Conservation (phyloP, 2,797 vertebrate species). For the Orientallactaga sibirica region DNA sequence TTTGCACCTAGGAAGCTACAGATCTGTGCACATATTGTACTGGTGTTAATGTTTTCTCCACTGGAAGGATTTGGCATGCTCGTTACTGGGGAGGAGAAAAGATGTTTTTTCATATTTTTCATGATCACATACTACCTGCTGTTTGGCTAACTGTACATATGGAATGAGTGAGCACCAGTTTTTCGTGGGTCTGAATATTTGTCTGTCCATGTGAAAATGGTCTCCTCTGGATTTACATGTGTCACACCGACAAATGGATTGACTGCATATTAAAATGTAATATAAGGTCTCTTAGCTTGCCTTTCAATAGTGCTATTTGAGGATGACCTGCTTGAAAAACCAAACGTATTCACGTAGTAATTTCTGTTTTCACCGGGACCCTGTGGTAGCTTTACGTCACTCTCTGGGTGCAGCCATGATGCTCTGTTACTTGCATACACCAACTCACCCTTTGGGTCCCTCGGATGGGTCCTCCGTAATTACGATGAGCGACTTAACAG, state of each 20-base stretch:
- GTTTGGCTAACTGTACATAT: background rate
- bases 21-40: background rate
- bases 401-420: background rate
- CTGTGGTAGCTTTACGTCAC: background rate
- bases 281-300: no score
- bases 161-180: background rate
- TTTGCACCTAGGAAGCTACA: no score
- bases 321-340: conserved; percentile 1
- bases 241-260: background rate
- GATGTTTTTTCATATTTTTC: background rate
- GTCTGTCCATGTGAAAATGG: background rate
- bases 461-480: background rate
- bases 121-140: background rate
- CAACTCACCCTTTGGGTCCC: background rate
- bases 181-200: background rate
- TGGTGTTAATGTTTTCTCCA: background rate
- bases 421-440: background rate
- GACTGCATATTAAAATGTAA: background rate
- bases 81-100: background rate
- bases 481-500: background rate
- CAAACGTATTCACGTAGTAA: background rate
- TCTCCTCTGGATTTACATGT: background rate
- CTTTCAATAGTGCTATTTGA: background rate
- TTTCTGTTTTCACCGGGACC: background rate
- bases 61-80: background rate